phyloP scores from a whole-genome alignment of 2,113 vertebrate species.

The Loxodonta africana region DNA sequence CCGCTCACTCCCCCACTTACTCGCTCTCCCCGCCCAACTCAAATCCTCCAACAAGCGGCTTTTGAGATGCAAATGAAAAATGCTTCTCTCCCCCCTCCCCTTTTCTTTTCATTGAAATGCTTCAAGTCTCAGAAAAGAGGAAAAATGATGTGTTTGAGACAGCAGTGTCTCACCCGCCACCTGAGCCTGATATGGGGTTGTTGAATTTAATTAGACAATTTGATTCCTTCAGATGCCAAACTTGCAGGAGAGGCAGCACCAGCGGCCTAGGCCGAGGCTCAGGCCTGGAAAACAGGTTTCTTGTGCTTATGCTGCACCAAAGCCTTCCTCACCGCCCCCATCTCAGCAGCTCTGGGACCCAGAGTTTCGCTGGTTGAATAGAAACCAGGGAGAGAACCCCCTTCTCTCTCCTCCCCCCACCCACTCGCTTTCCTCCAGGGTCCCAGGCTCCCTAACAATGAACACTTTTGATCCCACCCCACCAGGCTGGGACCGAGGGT shows the following conservation, averaged over 20 bases:
- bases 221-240: slow-evolving; percentile 75
- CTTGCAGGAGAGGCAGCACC: slow-evolving; percentile 49
- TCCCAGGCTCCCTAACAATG: not conserved
- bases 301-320: fast-evolving
- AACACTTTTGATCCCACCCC: not conserved
- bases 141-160: slow-evolving; percentile 82
- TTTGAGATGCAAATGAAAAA: slow-evolving; percentile 79
- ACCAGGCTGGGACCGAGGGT: not conserved
- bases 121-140: slow-evolving; percentile 70
- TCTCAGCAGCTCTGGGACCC: not conserved
- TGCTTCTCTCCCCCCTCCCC: not conserved
- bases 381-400: not conserved
- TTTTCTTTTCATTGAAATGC: slow-evolving; percentile 76
- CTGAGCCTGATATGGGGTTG: slow-evolving; percentile 73
- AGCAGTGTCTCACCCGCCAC: slow-evolving; percentile 77
- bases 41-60: slow-evolving; percentile 28
- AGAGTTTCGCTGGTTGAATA: not conserved
- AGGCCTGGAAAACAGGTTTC: not conserved
- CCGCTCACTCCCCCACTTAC: not conserved
- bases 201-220: slow-evolving; percentile 84
- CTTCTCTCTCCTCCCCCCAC: not conserved
- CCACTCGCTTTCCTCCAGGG: not conserved
- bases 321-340: not conserved
- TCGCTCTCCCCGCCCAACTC: not conserved
- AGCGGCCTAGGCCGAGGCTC: not conserved